Conservation (phyloP, 2,113 vertebrate species). For the Syrmaticus mikado region DNA sequence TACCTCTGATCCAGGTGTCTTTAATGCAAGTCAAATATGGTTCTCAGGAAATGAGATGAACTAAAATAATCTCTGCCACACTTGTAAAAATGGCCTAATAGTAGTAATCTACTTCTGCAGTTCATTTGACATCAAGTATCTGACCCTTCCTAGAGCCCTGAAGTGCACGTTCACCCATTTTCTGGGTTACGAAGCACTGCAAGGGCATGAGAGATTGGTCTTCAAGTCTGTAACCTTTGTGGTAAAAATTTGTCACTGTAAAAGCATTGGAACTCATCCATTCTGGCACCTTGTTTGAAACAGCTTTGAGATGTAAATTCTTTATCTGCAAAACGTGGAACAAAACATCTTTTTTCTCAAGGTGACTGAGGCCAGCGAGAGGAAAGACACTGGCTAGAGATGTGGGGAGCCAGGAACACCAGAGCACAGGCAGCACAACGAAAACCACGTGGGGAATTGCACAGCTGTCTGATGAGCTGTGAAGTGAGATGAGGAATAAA, state of each 20-base stretch:
- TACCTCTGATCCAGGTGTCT: neutral
- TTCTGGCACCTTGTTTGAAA: neutral
- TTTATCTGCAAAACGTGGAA: neutral
- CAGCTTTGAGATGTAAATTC: neutral
- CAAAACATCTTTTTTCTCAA: neutral
- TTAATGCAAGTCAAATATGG: neutral
- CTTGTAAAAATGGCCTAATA: neutral
- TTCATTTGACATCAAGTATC: neutral
- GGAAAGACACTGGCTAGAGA: slow-evolving; percentile 1
- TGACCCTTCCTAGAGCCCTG: neutral
- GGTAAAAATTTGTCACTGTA: neutral
- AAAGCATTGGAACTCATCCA: neutral
- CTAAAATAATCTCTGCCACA: neutral
- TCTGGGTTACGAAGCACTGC: neutral
- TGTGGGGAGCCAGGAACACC: neutral
- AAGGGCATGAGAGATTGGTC: neutral
- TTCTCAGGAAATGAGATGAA: neutral
- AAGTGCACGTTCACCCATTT: neutral
- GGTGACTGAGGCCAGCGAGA: neutral
- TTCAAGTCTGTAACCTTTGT: neutral
- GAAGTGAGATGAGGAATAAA: slow-evolving; percentile 51
- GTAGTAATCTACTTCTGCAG: neutral
- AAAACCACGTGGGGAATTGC: slow-evolving; percentile 43
- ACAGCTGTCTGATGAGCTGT: slow-evolving; percentile 52
- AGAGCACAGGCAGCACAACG: neutral